These are phyloP conservation scores for Dione vanillae DNA, from an alignment of 2,888 invertebrate species.

Conservation along the genomic window DNA sequence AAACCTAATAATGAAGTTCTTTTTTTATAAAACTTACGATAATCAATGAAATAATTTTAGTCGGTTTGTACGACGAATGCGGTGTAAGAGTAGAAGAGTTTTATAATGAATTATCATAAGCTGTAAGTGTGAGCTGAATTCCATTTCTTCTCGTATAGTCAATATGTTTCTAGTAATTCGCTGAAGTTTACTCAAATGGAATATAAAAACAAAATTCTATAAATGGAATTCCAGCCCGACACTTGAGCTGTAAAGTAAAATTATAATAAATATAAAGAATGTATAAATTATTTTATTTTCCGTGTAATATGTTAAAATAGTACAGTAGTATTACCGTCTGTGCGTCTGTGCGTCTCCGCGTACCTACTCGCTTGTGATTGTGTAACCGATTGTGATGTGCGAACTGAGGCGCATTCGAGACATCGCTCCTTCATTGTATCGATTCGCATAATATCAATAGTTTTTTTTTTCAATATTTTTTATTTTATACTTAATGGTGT, in stretches of 20 bases:
- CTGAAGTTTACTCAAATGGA: not conserved
- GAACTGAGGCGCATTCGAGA: conserved; percentile 31
- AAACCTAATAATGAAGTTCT: not conserved
- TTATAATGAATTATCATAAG: not conserved
- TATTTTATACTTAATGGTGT: not conserved
- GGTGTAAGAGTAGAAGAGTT: not conserved
- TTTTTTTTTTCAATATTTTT: not conserved
- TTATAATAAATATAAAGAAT: not conserved
- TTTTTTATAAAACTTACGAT: conserved; percentile 1
- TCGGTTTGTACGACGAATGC: not conserved
- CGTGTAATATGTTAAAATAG: not conserved
- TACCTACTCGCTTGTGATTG: conserved; percentile 35
- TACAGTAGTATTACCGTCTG: conserved; percentile 44
- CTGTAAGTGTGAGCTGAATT: too few species aligned
- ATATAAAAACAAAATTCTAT: not conserved
- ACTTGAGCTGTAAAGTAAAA: not conserved
- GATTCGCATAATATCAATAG: not conserved
- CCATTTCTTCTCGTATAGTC: not conserved
- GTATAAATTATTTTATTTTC: conserved; percentile 15
- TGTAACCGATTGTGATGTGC: conserved; percentile 46
- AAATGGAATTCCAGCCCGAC: not conserved
- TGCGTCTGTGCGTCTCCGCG: conserved; percentile 13
- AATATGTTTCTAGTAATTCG: not conserved
- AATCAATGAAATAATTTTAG: conserved; percentile 8
- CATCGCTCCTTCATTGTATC: not conserved